Evolutionary conservation across 2,113 vertebrate genomes (phyloP), one percentile per base, ranked within the genome.

Genomic region (Apeltes quadracus): DNA sequence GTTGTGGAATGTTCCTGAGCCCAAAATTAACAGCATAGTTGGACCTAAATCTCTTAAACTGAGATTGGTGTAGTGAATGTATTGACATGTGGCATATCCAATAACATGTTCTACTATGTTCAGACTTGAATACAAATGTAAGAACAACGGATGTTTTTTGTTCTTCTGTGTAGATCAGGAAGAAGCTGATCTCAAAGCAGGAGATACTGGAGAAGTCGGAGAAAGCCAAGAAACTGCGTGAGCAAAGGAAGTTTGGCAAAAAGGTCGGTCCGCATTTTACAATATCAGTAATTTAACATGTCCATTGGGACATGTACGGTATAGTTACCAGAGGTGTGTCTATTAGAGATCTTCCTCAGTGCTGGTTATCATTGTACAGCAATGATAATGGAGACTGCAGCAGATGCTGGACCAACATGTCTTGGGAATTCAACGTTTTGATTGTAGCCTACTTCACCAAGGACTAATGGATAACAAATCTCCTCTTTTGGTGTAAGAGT

Each of bases 201-300:
- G 82, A 85, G 13, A 94, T 94, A 16, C 93, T 98, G 91, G 97
- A 98, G 85, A 97, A 92, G 76, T 97, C 96, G 0, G 97, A 99
- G 87, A 98, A 95, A 72, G 98, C 97, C 1, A 99, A 97, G 89
- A 96, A 97, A 69, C 94, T 99, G 57, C 93, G 97, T 38, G 97
- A 96, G 25, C 95, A 98, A 85, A 94, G 97, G 84, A 99, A 99
- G 88, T 99, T 95, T 0, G 95, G 97, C 88, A 99, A 99, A 89
- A 98, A 99, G 97, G 98, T 98, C 58, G 7, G 78, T 84, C 1
- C 7, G 15, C 44, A 8, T 59, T 61, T 59, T 3, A 0, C 27
- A 9, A 7, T 16, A 1, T 43, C 43, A 2, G 22, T 36, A 36
- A 18, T 68, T 2, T 46, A 34, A 41, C 0, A 20, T 7, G 25